These are phyloP conservation scores for Macquaria ambigua DNA, from an alignment of 2,113 vertebrate genomes.

Conservation along the genomic window DNA sequence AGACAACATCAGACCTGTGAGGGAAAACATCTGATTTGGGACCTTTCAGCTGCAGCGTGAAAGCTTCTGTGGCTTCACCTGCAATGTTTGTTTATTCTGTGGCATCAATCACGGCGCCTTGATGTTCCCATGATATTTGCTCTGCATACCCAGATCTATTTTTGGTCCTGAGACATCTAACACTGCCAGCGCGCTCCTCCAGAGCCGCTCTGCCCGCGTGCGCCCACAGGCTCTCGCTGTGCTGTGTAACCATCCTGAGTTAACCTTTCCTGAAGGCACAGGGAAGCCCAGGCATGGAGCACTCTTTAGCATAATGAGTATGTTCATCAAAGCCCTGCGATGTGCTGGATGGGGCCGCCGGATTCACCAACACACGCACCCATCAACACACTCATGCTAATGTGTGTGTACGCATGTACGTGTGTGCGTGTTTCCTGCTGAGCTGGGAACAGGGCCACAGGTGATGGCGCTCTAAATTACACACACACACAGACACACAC, in stretches of 20 bases:
- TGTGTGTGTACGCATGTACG: slow-evolving; percentile 36
- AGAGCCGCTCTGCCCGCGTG: slow-evolving; percentile 59
- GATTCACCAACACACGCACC: slow-evolving; percentile 58
- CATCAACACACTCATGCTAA: slow-evolving; percentile 44
- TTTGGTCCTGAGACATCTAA: slow-evolving; percentile 74
- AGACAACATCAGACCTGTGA: slow-evolving; percentile 11
- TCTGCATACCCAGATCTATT: slow-evolving; percentile 68
- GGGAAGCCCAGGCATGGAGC: slow-evolving; percentile 85
- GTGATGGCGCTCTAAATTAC: slow-evolving; percentile 90
- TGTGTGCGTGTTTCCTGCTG: slow-evolving; percentile 77
- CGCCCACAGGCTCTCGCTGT: slow-evolving; percentile 79
- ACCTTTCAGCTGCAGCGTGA: slow-evolving; percentile 8
- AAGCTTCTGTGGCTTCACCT: slow-evolving; percentile 39
- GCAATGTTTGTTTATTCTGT: slow-evolving; percentile 57
- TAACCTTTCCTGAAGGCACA: slow-evolving; percentile 90
- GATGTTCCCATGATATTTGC: slow-evolving; percentile 78
- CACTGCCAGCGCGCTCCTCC: slow-evolving; percentile 55
- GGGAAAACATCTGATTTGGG: slow-evolving; percentile 29
- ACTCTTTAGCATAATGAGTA: slow-evolving; percentile 90
- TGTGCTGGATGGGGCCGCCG: slow-evolving; percentile 76
- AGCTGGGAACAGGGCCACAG: slow-evolving; percentile 85
- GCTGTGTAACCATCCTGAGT: slow-evolving; percentile 86
- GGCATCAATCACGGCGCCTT: slow-evolving; percentile 58
- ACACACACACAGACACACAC: slow-evolving; percentile 61
- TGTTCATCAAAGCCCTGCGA: slow-evolving; percentile 86